phyloP scores from a whole-genome alignment of 2,113 vertebrate genomes.

The Rhinichthys klamathensis region DNA sequence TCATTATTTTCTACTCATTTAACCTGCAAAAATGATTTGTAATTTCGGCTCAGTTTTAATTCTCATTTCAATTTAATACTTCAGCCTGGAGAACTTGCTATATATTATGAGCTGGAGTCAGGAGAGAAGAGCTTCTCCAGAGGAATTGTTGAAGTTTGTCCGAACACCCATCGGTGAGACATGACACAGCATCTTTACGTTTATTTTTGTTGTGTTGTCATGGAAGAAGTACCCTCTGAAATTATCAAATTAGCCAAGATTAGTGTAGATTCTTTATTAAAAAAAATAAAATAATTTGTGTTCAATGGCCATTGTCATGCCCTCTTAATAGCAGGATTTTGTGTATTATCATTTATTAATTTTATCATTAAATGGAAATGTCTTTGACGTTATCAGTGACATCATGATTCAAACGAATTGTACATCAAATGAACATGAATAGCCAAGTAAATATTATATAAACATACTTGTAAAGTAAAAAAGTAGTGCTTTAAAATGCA shows the following conservation, averaged over 20 bases:
- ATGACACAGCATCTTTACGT: neutral
- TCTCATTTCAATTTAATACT: slow-evolving; percentile 15
- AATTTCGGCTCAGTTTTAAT: neutral
- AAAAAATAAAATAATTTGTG: neutral
- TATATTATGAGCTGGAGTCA: slow-evolving; percentile 83
- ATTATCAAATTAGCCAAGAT: neutral
- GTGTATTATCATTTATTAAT: neutral
- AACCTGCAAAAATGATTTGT: neutral
- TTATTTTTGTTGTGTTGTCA: neutral
- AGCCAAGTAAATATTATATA: too few relatives aligned
- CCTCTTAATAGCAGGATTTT: neutral
- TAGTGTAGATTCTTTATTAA: too few relatives aligned
- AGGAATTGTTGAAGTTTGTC: slow-evolving; percentile 82
- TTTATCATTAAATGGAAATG: neutral
- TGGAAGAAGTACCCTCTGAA: neutral
- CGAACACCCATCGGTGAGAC: slow-evolving; percentile 76
- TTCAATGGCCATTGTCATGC: neutral
- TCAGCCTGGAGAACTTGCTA: slow-evolving; percentile 80
- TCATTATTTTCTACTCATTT: neutral
- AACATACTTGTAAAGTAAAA: too few relatives aligned
- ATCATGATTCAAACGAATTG: too few relatives aligned
- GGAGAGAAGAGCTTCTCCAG: slow-evolving; percentile 75
- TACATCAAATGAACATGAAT: too few relatives aligned
- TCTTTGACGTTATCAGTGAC: neutral
- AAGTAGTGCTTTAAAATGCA: too few relatives aligned